These are phyloP conservation scores for Tetranychus piercei DNA, from an alignment of 2,888 invertebrate species.

Conservation along the genomic window DNA sequence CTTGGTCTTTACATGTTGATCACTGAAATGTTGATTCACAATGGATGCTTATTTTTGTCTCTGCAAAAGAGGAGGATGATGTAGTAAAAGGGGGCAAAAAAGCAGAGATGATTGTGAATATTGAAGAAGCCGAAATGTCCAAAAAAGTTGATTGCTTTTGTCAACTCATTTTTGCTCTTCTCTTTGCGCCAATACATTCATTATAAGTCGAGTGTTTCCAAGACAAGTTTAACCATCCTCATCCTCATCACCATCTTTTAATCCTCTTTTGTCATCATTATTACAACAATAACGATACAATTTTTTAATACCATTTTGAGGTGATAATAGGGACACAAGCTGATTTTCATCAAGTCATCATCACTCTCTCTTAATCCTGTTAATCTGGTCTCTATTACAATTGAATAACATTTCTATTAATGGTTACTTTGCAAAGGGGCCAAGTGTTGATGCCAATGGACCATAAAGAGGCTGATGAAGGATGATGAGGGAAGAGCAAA, in stretches of 20 bases:
- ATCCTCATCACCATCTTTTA: constrained; percentile 9
- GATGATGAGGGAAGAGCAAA: neutral
- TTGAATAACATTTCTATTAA: constrained; percentile 7
- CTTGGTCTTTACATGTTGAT: neutral
- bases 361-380: constrained; percentile 6
- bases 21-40: neutral
- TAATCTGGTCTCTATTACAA: neutral
- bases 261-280: neutral
- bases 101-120: too few relatives aligned
- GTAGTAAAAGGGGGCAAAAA: neutral
- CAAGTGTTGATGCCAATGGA: neutral
- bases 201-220: too few relatives aligned
- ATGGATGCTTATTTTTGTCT: neutral
- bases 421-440: neutral
- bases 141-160: neutral
- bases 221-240: neutral
- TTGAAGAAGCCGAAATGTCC: neutral
- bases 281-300: neutral
- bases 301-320: neutral
- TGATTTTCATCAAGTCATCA: constrained; percentile 4
- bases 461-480: neutral
- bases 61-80: neutral
- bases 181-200: too few relatives aligned
- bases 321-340: neutral
- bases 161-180: neutral